phyloP scores from a whole-genome alignment of 1,140 invertebrate species.

The Mercenaria mercenaria region DNA sequence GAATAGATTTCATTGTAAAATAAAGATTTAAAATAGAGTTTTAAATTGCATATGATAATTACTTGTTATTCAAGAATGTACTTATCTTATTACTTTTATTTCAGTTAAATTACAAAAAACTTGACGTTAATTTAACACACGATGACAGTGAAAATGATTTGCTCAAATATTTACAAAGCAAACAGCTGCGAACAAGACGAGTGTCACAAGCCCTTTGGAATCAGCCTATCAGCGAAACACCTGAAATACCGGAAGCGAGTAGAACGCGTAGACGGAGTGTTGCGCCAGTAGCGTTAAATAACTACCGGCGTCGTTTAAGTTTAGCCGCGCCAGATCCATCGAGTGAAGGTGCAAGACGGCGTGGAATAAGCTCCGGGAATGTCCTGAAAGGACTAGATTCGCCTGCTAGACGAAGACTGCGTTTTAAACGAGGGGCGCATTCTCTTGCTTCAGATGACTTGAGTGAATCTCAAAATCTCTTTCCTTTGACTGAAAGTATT shows the following conservation, averaged over 20 bases:
- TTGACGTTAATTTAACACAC: conserved; percentile 70
- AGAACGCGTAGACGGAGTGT: conserved; percentile 32
- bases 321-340: conserved; percentile 68
- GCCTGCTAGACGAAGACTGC: conserved; percentile 15
- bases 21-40: no score
- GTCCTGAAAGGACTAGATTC: conserved; percentile 55
- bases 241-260: conserved; percentile 7
- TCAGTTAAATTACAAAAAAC: conserved; percentile 64
- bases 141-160: conserved; percentile 71
- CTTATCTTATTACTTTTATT: no score
- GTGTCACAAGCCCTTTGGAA: conserved; percentile 71
- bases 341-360: conserved; percentile 23
- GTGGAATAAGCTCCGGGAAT: conserved; percentile 31
- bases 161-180: conserved; percentile 70
- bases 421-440: conserved; percentile 35
- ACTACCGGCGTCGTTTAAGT: conserved; percentile 72
- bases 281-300: conserved; percentile 57
- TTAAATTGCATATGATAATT: no score
- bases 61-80: no score
- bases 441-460: conserved; percentile 31
- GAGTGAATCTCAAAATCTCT: conserved; percentile 10
- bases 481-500: conserved; percentile 7
- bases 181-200: conserved; percentile 69
- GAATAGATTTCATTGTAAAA: no score
- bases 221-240: conserved; percentile 48